Evolutionary conservation across 2,797 vertebrate genomes (phyloP).

Genomic region (Scarus forsteni): DNA sequence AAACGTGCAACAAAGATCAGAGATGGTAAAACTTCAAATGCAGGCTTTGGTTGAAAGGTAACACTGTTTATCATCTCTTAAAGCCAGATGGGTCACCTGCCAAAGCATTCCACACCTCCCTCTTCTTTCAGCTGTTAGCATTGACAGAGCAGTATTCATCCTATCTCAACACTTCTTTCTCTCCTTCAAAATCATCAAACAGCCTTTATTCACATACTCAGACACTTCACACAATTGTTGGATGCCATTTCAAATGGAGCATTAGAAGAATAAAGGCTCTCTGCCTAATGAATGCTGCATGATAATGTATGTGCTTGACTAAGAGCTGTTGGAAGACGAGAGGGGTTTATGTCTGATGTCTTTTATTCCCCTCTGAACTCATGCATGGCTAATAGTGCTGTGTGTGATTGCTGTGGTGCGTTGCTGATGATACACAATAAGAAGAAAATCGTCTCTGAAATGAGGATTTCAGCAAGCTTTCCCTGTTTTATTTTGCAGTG

Average conservation of each 20-base stretch:
- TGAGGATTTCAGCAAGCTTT: constrained; percentile 57
- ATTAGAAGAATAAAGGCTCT: constrained; percentile 67
- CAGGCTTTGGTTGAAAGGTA: constrained; percentile 26
- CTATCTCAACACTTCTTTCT: constrained; percentile 33
- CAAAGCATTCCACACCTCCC: constrained; percentile 24
- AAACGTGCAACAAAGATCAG: constrained; percentile 16
- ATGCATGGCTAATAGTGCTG: constrained; percentile 70
- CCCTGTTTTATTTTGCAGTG: constrained; percentile 59
- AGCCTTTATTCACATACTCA: constrained; percentile 51
- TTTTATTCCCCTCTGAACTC: constrained; percentile 74
- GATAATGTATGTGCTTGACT: constrained; percentile 67
- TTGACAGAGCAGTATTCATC: constrained; percentile 49
- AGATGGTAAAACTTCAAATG: constrained; percentile 14
- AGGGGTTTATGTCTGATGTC: constrained; percentile 63
- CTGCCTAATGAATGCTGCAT: constrained; percentile 70
- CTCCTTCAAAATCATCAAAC: constrained; percentile 47
- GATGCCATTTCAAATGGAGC: constrained; percentile 62
- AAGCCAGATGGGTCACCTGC: constrained; percentile 34
- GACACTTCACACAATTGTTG: constrained; percentile 43
- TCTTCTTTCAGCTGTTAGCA: constrained; percentile 15
- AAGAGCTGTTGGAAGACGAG: constrained; percentile 53
- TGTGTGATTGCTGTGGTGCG: constrained; percentile 61
- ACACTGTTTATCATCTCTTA: constrained; percentile 27
- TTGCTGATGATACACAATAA: constrained; percentile 64
- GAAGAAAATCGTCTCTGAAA: constrained; percentile 68